Evolutionary conservation across 2,888 invertebrate species (phyloP).

Genomic region (Andrena minutula): DNA sequence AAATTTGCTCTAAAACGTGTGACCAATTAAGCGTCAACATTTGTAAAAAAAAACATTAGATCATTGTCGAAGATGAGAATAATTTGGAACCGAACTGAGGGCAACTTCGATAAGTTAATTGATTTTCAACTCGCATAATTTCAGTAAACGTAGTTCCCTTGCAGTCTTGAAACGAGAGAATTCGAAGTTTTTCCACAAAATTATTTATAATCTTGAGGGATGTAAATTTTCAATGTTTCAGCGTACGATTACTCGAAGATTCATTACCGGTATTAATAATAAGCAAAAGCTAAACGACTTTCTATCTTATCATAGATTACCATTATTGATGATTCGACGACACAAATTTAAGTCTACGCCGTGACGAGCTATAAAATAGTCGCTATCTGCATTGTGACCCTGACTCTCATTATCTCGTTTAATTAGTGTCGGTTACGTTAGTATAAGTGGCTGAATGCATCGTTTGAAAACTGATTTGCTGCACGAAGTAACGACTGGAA

Average conservation of each 20-base stretch:
- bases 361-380: constrained; percentile 6
- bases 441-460: constrained; percentile 7
- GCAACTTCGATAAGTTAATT: too few relatives aligned
- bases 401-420: constrained; percentile 57
- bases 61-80: too few relatives aligned
- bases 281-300: background rate
- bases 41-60: too few relatives aligned
- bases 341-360: background rate
- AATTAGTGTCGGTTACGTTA: constrained; percentile 42
- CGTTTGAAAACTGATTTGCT: constrained; percentile 15
- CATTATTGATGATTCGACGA: constrained; percentile 7
- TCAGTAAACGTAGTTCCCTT: too few relatives aligned
- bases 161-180: too few relatives aligned
- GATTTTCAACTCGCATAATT: too few relatives aligned
- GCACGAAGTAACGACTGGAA: background rate
- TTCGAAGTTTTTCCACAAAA: background rate
- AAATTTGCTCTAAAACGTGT: too few relatives aligned
- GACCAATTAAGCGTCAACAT: too few relatives aligned
- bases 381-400: constrained; percentile 38
- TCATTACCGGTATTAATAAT: background rate
- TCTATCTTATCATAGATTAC: background rate
- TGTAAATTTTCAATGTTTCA: background rate
- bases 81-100: too few relatives aligned
- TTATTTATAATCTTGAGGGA: too few relatives aligned
- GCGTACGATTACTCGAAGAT: too few relatives aligned